Evolutionary conservation across 2,888 invertebrate species (phyloP).

Genomic region (Lithophane ornitopus): DNA sequence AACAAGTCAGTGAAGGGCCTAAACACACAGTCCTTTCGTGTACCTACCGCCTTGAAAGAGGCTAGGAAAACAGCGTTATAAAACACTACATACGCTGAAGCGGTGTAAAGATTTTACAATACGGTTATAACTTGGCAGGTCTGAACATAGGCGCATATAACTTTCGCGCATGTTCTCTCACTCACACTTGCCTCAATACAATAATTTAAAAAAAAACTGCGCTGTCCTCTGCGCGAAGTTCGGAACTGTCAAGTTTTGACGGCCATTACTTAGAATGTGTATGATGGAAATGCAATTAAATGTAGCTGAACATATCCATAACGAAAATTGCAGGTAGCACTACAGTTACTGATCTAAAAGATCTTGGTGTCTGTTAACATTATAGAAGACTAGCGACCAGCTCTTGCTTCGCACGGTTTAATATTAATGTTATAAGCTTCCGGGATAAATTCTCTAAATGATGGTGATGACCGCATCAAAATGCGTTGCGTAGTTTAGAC

Average conservation of each 20-base stretch:
- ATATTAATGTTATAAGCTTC: background rate
- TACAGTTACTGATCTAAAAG: background rate
- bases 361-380: background rate
- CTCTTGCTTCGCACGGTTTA: background rate
- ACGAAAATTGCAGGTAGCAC: too few relatives aligned
- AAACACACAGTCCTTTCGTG: constrained; percentile 76
- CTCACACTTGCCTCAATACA: too few relatives aligned
- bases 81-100: constrained; percentile 8
- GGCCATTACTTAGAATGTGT: background rate
- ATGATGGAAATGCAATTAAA: background rate
- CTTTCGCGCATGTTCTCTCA: too few relatives aligned
- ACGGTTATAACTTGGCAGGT: too few relatives aligned
- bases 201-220: too few relatives aligned
- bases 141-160: too few relatives aligned
- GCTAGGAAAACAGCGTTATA: constrained; percentile 43
- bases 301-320: background rate
- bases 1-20: constrained; percentile 80
- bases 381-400: background rate
- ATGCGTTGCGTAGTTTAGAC: background rate
- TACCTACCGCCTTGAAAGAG: constrained; percentile 55
- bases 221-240: too few relatives aligned
- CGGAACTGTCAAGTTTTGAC: too few relatives aligned
- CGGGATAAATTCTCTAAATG: background rate
- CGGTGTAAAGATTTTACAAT: too few relatives aligned
- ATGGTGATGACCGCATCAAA: background rate